Base-by-base conservation (phyloP, 2,797 vertebrate species). In the Botia kubotai region DNA sequence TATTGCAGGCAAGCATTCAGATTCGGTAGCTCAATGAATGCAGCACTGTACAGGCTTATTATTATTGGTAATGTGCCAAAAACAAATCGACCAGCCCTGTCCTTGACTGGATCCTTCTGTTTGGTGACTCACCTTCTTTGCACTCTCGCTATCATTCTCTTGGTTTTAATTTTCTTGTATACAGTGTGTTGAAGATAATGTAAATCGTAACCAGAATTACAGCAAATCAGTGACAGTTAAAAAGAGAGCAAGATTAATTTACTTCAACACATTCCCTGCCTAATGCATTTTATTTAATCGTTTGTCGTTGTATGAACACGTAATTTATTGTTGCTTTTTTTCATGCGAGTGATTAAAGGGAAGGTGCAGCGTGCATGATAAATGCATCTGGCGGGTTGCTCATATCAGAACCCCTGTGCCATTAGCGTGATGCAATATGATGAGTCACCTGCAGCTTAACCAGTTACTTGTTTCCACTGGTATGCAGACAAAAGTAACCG, bases 41-140 rank as follows among this genome's bases (percentile, higher is more conserved):
- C 46, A 77, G 69, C 72, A 60, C 21, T 60, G 58, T 14, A 74
- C 70, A 71, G 75, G 36, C 84, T 86, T 86, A 79, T 82, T 83
- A 66, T 77, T 43, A 50, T 75, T 88, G 87, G 85, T 60, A 46
- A 26, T 8, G 19, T 4, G 81, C 85, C 87, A 88, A 65, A 82
- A 76, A 53, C 39, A 23, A 83, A 85, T 80, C 62, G 78, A 77
- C 81, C 79, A 67, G 72, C 10, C 55, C 77, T 82, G 80, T 82
- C 86, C 84, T 90, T 88, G 91, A 90, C 88, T 90, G 90, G 89
- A 87, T 88, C 82, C 86, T 17, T 21, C 87, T 87, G 84, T 89
- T 87, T 88, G 87, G 88, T 87, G 39, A 29, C 70, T 78, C 60
- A 55, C n/a, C 36, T n/a, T 71, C 33, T 80, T 33, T 57, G 12